A percentile compares a stretch with the other conserved stretches of the same genome.
Evolutionary conservation across 2,113 vertebrate genomes (phyloP).

Genomic region (Thermophis baileyi): DNA sequence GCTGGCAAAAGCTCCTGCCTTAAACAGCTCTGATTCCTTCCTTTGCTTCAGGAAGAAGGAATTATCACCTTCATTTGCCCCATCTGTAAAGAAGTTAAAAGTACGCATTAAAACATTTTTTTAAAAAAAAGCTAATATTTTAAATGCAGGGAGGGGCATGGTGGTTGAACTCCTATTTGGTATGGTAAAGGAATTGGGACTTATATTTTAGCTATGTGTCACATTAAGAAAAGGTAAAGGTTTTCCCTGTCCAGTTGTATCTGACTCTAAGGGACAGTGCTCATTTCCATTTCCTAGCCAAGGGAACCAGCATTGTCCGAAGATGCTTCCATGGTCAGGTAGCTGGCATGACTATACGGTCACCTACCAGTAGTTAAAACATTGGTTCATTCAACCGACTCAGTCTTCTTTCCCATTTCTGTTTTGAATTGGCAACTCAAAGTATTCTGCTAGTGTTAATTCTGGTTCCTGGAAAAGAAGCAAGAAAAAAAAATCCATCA

Average conservation of each 20-base stretch:
- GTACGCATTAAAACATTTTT: neutral
- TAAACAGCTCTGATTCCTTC: neutral
- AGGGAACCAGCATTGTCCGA: neutral
- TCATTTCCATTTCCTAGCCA: neutral
- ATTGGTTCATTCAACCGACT: neutral
- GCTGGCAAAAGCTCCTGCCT: neutral
- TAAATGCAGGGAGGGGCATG: neutral
- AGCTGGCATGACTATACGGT: neutral
- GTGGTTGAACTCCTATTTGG: neutral
- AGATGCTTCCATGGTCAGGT: neutral
- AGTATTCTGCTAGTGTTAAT: neutral
- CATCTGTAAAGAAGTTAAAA: neutral
- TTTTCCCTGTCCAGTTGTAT: neutral
- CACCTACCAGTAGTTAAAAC: neutral
- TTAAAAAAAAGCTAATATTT: neutral
- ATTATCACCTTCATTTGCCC: neutral
- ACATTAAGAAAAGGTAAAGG: neutral
- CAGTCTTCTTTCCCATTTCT: neutral
- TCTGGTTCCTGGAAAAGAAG: neutral
- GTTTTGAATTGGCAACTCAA: neutral
- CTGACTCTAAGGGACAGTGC: neutral
- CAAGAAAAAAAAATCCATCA: neutral
- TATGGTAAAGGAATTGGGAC: neutral
- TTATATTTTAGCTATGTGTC: neutral
- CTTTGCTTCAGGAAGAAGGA: neutral